Base-by-base conservation (phyloP, 2,888 invertebrate genomes). In the Philereme vetulata region DNA sequence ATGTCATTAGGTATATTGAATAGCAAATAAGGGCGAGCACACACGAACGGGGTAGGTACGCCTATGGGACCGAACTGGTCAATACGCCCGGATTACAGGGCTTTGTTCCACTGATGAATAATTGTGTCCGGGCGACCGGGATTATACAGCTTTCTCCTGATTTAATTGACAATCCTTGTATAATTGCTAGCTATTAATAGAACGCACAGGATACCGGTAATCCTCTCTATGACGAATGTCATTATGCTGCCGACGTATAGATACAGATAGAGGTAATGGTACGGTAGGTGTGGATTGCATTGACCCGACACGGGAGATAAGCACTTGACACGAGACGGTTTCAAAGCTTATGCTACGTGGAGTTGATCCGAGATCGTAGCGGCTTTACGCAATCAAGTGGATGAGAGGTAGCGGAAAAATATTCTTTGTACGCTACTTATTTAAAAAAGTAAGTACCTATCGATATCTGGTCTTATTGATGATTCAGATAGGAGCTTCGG, bases 61-160 rank as follows among this genome's bases (percentile, higher is more conserved):
- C 33, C 33, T 11, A 68, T 68, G 76, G 72, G 67, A 71, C 77
- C 75, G 68, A 77, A 78, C 83, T 82, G 85, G 86, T 89, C 88
- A 88, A 88, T 89, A 88, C 78, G 78, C 72, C 75, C 76, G 86
- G 87, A 86, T 90, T 88, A 89, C 81, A 74, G 21, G 80, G 89
- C 85, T 88, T 88, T 88, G 85, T 87, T 77, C 80, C 76, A 76
- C 85, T 88, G 88, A 89, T 90, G 90, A 90, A 90, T 90, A 89
- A 89, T 88, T 88, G 86, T 88, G 87, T 86, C 88, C 88, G 77
- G 78, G 83, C 86, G 84, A 82, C 82, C 84, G 80, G 88, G 87
- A 85, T 88, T 89, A 85, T 85, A 82, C 80, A 80, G 88, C 84
- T 88, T 85, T 87, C 86, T 85, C 80, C 80, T 87, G 86, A 90